Percentiles rank a stretch among this genome's conserved stretches.
These are phyloP conservation scores for Centruroides vittatus DNA, from an alignment of 1,140 invertebrate species.

Conservation along the genomic window DNA sequence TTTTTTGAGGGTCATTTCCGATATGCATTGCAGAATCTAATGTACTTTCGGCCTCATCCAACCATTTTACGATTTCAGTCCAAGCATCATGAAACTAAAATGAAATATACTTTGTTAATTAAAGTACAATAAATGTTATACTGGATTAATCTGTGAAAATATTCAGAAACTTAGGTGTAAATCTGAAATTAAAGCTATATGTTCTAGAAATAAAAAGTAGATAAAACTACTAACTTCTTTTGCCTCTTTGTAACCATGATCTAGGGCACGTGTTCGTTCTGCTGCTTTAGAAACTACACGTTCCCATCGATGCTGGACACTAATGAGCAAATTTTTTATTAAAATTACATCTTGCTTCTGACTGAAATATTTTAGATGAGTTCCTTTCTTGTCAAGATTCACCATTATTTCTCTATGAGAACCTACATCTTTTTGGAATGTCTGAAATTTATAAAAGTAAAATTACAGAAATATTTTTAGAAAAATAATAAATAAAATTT, in stretches of 20 bases:
- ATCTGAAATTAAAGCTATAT: background rate
- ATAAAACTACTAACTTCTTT: conserved; percentile 40
- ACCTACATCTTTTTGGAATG: conserved; percentile 87
- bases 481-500: too few species aligned
- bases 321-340: conserved; percentile 93
- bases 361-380: conserved; percentile 94
- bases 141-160: too few species aligned
- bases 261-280: conserved; percentile 78
- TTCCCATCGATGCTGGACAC: conserved; percentile 94
- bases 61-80: conserved; percentile 56
- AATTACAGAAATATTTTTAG: too few species aligned
- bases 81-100: conserved; percentile 67
- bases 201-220: background rate
- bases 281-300: conserved; percentile 87
- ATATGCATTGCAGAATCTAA: conserved; percentile 31
- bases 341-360: conserved; percentile 98
- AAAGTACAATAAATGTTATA: too few species aligned
- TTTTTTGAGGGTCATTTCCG: conserved; percentile 80
- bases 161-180: background rate
- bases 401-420: conserved; percentile 88
- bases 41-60: conserved; percentile 67
- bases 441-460: conserved; percentile 28
- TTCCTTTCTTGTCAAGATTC: conserved; percentile 90
- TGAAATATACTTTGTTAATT: too few species aligned
- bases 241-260: conserved; percentile 91